phyloP scores from a whole-genome alignment of 2,113 vertebrate genomes.

The Porphyrio hochstetteri region DNA sequence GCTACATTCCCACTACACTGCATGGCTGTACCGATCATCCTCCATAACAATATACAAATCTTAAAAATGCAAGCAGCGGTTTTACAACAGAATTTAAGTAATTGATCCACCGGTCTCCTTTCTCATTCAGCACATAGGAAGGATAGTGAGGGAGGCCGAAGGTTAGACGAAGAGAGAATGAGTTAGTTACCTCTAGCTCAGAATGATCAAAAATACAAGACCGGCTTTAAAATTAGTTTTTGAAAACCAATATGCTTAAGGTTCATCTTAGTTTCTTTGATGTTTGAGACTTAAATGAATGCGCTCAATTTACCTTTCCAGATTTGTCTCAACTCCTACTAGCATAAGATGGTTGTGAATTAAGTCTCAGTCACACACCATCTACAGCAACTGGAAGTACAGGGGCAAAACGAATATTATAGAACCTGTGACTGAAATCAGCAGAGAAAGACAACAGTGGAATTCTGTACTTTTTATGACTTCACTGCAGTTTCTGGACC shows the following conservation, averaged over 20 bases:
- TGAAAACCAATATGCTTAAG: constrained; percentile 20
- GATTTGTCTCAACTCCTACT: background rate
- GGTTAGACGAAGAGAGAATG: background rate
- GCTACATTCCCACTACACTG: background rate
- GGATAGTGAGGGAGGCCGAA: background rate
- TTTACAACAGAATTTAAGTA: constrained; percentile 15
- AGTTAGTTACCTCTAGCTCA: background rate
- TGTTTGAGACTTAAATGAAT: background rate
- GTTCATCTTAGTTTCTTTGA: constrained; percentile 22
- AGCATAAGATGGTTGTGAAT: background rate
- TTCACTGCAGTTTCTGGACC: background rate
- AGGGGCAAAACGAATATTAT: background rate
- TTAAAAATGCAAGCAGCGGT: constrained; percentile 7
- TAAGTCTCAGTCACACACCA: background rate
- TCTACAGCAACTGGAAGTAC: background rate
- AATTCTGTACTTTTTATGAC: background rate
- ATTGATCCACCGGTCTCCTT: background rate
- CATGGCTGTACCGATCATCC: background rate
- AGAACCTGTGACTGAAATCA: background rate
- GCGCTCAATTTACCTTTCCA: background rate
- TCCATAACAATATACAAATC: background rate
- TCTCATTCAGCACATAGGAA: background rate
- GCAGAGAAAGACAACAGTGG: background rate
- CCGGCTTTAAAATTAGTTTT: constrained; percentile 25
- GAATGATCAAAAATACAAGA: constrained; percentile 12